Evolutionary conservation across 2,888 invertebrate species (phyloP), one percentile per base, ranked within the genome.

Genomic region (Tanytarsus gracilentus): DNA sequence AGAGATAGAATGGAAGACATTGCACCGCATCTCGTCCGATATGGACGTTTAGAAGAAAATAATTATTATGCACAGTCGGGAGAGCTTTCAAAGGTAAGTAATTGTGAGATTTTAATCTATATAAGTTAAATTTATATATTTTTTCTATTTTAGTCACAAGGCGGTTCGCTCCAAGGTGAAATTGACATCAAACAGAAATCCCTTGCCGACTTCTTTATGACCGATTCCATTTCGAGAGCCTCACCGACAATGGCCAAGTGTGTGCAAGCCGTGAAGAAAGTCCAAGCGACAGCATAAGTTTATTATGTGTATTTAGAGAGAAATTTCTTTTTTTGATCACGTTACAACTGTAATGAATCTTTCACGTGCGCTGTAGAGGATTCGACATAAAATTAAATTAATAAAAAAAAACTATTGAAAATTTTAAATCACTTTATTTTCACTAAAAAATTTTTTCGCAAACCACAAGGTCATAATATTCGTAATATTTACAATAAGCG

Each of bases 241-340:
- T 99, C 98, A 4, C 88, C 90, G 63, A 98, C 97, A 53, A 99
- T 99, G 99, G 96, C 98, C 53, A 96, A 96, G 75, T 98, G 97
- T 75, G 86, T 97, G 65, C 86, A 91, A 68, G 96, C 97, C 11
- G 91, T 86, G 2, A 77, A 83, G 65, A 91, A 91, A 72, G 48
- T 23, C n/a, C 69, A 73, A 26, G 52, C 33, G 25, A 25, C 26
- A 16, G 60, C 50, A 26, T 49, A 60, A 48, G 16, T 7, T 11
- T 18, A 44, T 44, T 44, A 18, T 40, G 23, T 51, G 56, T 56
- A 56, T 56, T 56, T 56, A 56, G 56, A 44, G 11, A 44, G 11
- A 9, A 23, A 44, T 33, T 33, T 33, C 21, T 44, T 44, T 44
- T 44, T n/a, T n/a, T n/a, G n/a, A 23, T 44, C 44, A 44, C 9